These are phyloP conservation scores for Aphis gossypii DNA, from an alignment of 1,140 invertebrate genomes.

Conservation along the genomic window DNA sequence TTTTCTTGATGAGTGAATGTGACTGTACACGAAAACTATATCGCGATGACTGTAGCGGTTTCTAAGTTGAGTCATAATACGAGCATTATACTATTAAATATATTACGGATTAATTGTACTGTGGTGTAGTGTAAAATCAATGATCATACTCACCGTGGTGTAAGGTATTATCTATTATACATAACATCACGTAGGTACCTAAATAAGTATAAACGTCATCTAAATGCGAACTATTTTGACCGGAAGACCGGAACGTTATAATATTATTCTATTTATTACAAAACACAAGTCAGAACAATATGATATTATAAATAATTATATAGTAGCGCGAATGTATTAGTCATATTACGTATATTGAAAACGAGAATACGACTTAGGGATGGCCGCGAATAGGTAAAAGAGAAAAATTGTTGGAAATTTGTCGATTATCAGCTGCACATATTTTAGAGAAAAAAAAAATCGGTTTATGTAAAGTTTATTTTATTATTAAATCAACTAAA, in stretches of 20 bases:
- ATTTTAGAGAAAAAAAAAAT: background rate
- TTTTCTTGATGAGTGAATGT: background rate
- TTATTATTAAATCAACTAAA: no score
- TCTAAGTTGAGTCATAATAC: slow-evolving; percentile 14
- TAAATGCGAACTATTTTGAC: background rate
- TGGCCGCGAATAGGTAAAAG: background rate
- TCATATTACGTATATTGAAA: background rate
- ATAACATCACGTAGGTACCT: background rate
- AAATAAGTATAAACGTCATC: background rate
- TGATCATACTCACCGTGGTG: background rate
- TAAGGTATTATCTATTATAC: background rate
- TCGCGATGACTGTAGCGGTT: background rate
- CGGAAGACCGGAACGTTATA: background rate
- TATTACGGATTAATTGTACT: no score
- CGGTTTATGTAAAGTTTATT: no score
- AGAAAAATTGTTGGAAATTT: background rate
- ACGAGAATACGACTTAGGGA: background rate
- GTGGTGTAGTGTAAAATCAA: background rate
- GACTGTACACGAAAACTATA: background rate
- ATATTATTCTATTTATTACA: background rate
- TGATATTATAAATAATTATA: background rate
- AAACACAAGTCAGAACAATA: background rate
- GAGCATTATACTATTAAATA: background rate
- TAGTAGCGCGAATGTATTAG: background rate
- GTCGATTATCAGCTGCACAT: background rate